phyloP scores from a whole-genome alignment of 2,113 vertebrate species.

The Perognathus longimembris region DNA sequence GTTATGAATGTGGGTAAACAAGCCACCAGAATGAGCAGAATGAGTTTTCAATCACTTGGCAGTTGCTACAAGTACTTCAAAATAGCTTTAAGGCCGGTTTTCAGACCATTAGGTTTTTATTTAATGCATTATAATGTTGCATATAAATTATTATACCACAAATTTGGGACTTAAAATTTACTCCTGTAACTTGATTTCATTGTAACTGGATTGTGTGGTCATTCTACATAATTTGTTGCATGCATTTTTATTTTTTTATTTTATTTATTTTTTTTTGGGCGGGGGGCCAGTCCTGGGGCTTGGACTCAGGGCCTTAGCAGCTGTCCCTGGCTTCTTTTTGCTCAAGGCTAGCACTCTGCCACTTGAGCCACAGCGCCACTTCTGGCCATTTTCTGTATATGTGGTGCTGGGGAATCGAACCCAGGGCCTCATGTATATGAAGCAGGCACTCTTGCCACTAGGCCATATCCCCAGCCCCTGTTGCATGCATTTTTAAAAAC shows the following conservation, averaged over 20 bases:
- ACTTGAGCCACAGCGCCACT: no score
- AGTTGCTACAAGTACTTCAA: neutral
- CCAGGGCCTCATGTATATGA: no score
- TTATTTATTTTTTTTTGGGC: no score
- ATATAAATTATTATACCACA: neutral
- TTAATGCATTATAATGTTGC: conserved; percentile 1
- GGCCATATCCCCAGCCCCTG: no score
- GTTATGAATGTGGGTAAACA: neutral
- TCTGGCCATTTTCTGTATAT: no score
- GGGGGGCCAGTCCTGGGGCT: no score
- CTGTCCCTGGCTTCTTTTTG: no score
- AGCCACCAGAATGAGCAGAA: neutral
- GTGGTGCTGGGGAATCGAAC: no score
- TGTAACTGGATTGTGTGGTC: neutral
- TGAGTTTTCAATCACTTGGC: neutral
- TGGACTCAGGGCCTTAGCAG: no score
- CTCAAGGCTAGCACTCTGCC: no score
- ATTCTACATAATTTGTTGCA: neutral
- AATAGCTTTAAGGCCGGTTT: neutral
- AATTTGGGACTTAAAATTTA: conserved; percentile 30
- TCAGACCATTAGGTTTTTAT: neutral
- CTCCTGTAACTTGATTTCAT: conserved; percentile 36
- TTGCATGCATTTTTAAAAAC: neutral
- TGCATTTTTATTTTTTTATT: no score
- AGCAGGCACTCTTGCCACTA: no score